Base-by-base conservation (phyloP, 2,888 invertebrate genomes). In the Tipula unca region DNA sequence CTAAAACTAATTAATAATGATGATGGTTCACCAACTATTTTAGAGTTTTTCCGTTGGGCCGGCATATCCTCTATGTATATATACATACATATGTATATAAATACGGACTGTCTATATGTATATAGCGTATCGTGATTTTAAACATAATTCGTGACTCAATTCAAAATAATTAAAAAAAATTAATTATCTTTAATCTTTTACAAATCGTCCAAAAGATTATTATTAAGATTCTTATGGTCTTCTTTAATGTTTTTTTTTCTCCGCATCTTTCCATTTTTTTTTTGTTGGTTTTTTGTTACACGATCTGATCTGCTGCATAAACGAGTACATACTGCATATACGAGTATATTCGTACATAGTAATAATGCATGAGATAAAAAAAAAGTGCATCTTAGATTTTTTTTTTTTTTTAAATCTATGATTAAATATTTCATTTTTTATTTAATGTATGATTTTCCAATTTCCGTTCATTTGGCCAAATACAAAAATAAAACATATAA, bases 161-260 rank as follows among this genome's bases (percentile, higher is more conserved):
- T 69, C 69, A 69, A 69, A 69, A 69, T 69, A 69, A 69, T 69
- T 69, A 69, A 69, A 69, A 69, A 69, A 69, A 25, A 69, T 69
- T 69, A 69, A 69, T 69, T 69, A 69, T 69, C 69, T 69, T 69
- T 69, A 69, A 69, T 69, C 69, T 69, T 69, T 69, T 69, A 69
- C 69, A 69, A 69, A 69, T 69, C 69, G 69, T 69, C 69, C 69
- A 69, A 25, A 69, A 69, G 69, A 69, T 69, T 69, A 69, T 69
- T 69, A 69, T 69, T 69, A 69, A 69, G 69, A 69, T 69, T 69
- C 69, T 69, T 69, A 25, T 69, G 69, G 69, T 69, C 69, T 69
- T 69, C 69, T 69, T 69, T 69, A 69, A 69, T 69, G 69, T 69
- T 69, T 69, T 69, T 13, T 69, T 69, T 69, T 69, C 25, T 69